A percentile compares a stretch with the other conserved stretches of the same genome.
phyloP scores from a whole-genome alignment of 2,888 invertebrate species.

The Parapristionchus giblindavisi region DNA sequence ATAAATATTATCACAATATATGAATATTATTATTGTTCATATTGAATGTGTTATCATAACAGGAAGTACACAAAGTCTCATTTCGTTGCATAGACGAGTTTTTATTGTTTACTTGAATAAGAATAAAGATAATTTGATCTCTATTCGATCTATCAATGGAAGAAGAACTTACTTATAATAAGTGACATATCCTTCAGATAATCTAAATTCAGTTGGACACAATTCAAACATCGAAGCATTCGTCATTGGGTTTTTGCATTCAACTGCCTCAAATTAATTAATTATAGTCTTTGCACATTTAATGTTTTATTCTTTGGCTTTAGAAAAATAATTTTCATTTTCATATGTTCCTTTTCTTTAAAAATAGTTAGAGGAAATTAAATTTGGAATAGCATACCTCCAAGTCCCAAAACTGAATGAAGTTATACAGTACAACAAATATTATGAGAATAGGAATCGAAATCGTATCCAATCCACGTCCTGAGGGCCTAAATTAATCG shows the following conservation, averaged over 20 bases:
- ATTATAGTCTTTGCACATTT: not conserved
- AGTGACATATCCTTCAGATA: conserved; percentile 57
- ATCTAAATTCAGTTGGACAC: conserved; percentile 63
- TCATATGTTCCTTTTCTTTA: too few species aligned
- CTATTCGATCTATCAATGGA: too few species aligned
- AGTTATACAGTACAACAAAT: conserved; percentile 56
- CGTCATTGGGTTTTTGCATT: conserved; percentile 49
- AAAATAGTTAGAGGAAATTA: not conserved
- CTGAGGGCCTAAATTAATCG: too few species aligned
- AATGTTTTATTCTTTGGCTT: not conserved
- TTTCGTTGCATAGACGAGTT: too few species aligned
- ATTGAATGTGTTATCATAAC: not conserved
- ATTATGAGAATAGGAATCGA: conserved; percentile 48
- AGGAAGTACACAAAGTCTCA: not conserved
- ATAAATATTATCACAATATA: not conserved
- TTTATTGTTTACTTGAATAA: too few species aligned
- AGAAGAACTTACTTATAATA: conserved; percentile 59
- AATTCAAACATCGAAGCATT: conserved; percentile 55
- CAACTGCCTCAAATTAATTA: conserved; percentile 45
- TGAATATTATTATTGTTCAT: not conserved
- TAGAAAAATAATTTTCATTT: not conserved
- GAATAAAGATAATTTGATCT: too few species aligned
- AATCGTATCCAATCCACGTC: not conserved
- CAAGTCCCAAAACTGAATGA: conserved; percentile 60
- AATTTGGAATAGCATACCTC: conserved; percentile 44